Evolutionary conservation across 64 coral and sea anemone genomes (phyloP).

Genomic region (Catalaphyllia jardinei): DNA sequence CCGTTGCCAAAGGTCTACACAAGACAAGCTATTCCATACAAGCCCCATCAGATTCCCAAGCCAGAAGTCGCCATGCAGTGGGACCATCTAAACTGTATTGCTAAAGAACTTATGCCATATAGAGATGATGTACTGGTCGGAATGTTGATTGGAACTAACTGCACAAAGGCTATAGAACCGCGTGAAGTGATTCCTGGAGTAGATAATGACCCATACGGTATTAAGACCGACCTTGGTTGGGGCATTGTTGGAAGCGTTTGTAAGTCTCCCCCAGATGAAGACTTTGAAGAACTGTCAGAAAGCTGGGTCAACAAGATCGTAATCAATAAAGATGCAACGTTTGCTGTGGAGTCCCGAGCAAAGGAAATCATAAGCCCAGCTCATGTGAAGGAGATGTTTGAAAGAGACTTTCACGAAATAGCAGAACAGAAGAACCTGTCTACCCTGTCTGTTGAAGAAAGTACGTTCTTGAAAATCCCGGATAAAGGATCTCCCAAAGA

Average conservation of each 20-base stretch:
- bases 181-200: slow-evolving; percentile 60
- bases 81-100: slow-evolving; percentile 42
- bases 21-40: too few relatives aligned
- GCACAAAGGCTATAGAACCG: slow-evolving; percentile 64
- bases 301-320: too few relatives aligned
- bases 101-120: slow-evolving; percentile 51
- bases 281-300: too few relatives aligned
- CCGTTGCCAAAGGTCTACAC: too few relatives aligned
- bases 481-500: slow-evolving; percentile 4
- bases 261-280: too few relatives aligned
- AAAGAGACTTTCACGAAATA: too few relatives aligned
- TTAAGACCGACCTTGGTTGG: slow-evolving; percentile 58
- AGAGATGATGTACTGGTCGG: slow-evolving; percentile 51
- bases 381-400: too few relatives aligned
- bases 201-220: slow-evolving; percentile 57
- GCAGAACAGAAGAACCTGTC: neutral
- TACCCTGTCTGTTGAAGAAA: slow-evolving; percentile 22
- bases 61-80: slow-evolving; percentile 51
- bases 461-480: neutral
- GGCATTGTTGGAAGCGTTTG: slow-evolving; percentile 68
- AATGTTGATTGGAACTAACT: slow-evolving; percentile 61
- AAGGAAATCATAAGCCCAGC: too few relatives aligned
- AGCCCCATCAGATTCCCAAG: slow-evolving; percentile 63
- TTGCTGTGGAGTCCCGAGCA: too few relatives aligned
- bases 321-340: too few relatives aligned